A percentile compares a stretch with the other conserved stretches of the same genome.
Conservation (phyloP, 1,140 invertebrate genomes). For the Papilio xuthus region DNA sequence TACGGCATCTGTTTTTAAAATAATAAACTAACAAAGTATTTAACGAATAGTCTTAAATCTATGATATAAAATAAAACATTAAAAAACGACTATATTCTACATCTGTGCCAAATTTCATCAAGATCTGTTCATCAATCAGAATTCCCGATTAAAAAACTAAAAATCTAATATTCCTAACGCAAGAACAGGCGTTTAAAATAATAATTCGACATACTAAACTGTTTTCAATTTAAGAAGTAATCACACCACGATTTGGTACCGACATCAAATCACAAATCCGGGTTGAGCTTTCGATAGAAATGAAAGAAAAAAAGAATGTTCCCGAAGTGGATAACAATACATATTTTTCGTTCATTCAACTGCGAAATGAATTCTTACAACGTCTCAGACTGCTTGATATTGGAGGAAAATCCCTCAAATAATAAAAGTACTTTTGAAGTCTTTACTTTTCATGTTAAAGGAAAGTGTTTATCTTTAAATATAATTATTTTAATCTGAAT, state of each 20-base stretch:
- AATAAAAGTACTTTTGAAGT: slow-evolving; percentile 24
- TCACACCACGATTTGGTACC: not conserved
- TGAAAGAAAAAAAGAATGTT: slow-evolving; percentile 16
- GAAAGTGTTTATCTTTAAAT: not conserved
- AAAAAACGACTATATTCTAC: too few species aligned
- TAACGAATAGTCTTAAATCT: too few species aligned
- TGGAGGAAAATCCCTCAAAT: slow-evolving; percentile 24
- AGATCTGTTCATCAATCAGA: too few species aligned
- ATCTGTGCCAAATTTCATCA: too few species aligned
- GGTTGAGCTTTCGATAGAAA: not conserved
- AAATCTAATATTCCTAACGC: not conserved
- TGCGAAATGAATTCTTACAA: slow-evolving; percentile 30
- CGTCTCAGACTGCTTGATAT: slow-evolving; percentile 19
- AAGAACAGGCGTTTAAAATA: not conserved
- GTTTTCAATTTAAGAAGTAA: not conserved
- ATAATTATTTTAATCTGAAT: not conserved
- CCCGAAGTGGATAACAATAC: slow-evolving; percentile 30
- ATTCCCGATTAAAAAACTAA: too few species aligned
- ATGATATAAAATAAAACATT: too few species aligned
- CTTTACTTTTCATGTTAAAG: not conserved
- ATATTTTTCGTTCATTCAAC: slow-evolving; percentile 31
- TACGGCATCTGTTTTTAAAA: too few species aligned
- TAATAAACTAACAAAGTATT: too few species aligned
- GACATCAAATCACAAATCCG: not conserved
- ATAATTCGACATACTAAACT: not conserved